These are phyloP conservation scores for Sinosuthora webbiana DNA, from an alignment of 2,113 vertebrate genomes.

Conservation along the genomic window DNA sequence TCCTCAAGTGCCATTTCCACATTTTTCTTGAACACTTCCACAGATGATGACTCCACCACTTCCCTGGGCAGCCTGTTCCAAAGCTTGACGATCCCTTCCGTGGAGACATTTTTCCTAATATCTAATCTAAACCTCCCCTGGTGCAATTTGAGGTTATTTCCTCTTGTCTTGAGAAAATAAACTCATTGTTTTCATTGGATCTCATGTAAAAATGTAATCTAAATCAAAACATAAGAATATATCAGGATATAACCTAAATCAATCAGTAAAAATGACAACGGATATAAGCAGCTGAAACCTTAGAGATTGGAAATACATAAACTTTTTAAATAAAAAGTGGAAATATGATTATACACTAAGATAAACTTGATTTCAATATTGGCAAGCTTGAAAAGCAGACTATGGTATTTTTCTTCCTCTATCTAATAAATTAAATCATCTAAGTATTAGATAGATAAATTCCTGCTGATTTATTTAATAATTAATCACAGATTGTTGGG, in stretches of 20 bases:
- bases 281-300: not conserved
- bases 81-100: not conserved
- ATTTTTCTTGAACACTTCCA: not conserved
- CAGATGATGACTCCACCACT: not conserved
- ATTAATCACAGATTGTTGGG: not conserved
- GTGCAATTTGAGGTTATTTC: not conserved
- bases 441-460: not conserved
- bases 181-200: not conserved
- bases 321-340: not conserved
- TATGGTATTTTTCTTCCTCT: not conserved
- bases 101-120: not conserved
- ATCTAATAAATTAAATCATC: not conserved
- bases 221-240: not conserved
- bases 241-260: not conserved
- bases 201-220: not conserved
- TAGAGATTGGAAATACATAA: not conserved
- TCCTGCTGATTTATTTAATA: not conserved
- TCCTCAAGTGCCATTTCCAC: not conserved
- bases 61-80: not conserved
- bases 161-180: not conserved
- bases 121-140: not conserved
- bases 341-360: not conserved
- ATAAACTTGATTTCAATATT: not conserved
- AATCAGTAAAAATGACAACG: not conserved
- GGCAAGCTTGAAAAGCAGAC: not conserved